These are phyloP conservation scores for Noctilio leporinus DNA, from an alignment of 2,113 vertebrate species.

Conservation along the genomic window DNA sequence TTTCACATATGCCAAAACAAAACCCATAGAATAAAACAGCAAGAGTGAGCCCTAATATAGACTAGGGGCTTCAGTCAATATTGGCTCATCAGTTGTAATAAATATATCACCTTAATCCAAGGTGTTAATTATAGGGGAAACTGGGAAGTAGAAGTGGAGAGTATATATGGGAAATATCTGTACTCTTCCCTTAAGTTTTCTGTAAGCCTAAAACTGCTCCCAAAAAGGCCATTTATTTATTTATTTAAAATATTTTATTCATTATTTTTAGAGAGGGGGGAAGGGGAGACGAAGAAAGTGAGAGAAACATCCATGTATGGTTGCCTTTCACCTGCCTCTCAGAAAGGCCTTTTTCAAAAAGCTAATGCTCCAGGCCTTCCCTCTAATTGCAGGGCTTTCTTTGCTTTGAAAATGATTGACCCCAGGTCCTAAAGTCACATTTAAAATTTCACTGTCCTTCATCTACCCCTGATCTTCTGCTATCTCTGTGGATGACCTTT, in stretches of 20 bases:
- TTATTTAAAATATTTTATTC: no score
- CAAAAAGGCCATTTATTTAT: no score
- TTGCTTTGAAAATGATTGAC: not conserved
- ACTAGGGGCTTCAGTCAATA: not conserved
- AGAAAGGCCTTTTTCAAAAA: not conserved
- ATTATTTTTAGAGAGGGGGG: no score
- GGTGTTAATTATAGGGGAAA: not conserved
- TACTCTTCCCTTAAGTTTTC: not conserved
- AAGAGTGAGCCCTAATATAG: not conserved
- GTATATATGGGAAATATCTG: not conserved
- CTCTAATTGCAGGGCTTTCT: constrained; percentile 9
- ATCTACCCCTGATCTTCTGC: not conserved
- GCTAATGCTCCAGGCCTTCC: not conserved
- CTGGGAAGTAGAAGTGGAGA: not conserved
- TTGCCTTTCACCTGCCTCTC: no score
- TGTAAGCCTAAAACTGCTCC: not conserved
- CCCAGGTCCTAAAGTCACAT: not conserved
- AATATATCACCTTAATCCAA: not conserved
- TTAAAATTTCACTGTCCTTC: not conserved
- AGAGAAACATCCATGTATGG: no score
- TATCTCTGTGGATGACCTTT: not conserved
- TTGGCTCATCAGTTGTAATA: not conserved
- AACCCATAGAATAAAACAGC: not conserved
- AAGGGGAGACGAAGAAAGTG: no score
- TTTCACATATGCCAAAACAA: not conserved